These are phyloP conservation scores for Margarornis squamiger DNA, from an alignment of 2,797 vertebrate genomes.

Conservation along the genomic window DNA sequence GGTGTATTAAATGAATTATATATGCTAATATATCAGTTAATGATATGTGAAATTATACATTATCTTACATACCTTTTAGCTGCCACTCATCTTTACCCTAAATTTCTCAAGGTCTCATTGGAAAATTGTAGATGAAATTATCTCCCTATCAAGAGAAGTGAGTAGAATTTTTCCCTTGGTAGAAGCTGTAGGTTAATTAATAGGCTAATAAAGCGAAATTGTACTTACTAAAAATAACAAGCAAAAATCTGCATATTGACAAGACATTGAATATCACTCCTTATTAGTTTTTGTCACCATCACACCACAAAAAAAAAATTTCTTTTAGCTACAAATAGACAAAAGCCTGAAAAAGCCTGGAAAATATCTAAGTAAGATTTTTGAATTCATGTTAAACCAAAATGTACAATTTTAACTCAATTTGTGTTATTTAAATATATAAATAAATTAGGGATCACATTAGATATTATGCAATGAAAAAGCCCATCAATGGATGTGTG, in stretches of 20 bases:
- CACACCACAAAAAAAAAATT: neutral
- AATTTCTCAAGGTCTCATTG: conserved; percentile 22
- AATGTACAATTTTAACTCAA: neutral
- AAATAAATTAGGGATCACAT: neutral
- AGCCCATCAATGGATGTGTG: neutral
- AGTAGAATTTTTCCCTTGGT: neutral
- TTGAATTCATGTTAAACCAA: neutral
- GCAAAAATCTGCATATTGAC: neutral
- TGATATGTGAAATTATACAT: neutral
- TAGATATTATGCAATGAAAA: neutral
- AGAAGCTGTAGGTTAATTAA: conserved; percentile 36
- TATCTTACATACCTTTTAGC: neutral
- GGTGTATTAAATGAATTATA: neutral
- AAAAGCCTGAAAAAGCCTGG: neutral
- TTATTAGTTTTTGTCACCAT: neutral
- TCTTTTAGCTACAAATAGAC: neutral
- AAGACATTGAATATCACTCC: neutral
- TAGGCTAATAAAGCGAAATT: conserved; percentile 40
- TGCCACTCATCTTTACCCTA: neutral
- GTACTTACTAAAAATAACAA: conserved; percentile 3
- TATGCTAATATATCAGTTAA: neutral
- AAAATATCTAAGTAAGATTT: neutral
- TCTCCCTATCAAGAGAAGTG: neutral
- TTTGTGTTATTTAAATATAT: neutral
- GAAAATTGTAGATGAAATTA: conserved; percentile 13